Conservation (phyloP, 2,113 vertebrate genomes). For the mouse (Mus musculus) region DNA sequence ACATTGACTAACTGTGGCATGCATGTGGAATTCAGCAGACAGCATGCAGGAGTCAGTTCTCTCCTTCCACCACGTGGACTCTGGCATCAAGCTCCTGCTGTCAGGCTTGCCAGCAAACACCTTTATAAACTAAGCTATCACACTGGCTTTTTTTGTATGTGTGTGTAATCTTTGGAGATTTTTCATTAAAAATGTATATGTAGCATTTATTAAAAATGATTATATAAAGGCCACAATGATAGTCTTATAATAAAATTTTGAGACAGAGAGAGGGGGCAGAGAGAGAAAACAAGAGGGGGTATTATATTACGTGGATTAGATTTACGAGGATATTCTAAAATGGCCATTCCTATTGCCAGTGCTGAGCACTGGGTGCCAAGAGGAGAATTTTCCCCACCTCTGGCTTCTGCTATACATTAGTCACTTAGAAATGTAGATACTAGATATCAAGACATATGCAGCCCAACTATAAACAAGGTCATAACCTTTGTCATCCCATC, state of each 20-base stretch:
- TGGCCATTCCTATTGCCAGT: too few relatives aligned
- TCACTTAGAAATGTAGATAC: not conserved
- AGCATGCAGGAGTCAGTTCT: not conserved
- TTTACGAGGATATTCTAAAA: not conserved
- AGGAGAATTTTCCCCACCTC: not conserved
- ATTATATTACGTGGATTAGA: not conserved
- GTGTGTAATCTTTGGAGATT: not conserved
- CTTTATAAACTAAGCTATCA: not conserved
- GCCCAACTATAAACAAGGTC: not conserved
- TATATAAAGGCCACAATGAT: not conserved
- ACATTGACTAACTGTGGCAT: not conserved
- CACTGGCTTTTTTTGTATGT: not conserved
- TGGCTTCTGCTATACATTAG: not conserved
- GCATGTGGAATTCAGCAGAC: not conserved
- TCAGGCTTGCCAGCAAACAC: not conserved
- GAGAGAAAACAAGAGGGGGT: not conserved
- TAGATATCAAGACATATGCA: not conserved
- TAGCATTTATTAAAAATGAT: not conserved
- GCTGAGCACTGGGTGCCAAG: not conserved
- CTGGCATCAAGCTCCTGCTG: not conserved
- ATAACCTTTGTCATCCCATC: not conserved
- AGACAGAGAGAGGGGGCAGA: not conserved
- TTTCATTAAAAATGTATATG: not conserved
- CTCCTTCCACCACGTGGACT: not conserved
- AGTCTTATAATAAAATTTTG: not conserved